phyloP scores from a whole-genome alignment of 2,888 invertebrate genomes.

The Encarsia formosa region DNA sequence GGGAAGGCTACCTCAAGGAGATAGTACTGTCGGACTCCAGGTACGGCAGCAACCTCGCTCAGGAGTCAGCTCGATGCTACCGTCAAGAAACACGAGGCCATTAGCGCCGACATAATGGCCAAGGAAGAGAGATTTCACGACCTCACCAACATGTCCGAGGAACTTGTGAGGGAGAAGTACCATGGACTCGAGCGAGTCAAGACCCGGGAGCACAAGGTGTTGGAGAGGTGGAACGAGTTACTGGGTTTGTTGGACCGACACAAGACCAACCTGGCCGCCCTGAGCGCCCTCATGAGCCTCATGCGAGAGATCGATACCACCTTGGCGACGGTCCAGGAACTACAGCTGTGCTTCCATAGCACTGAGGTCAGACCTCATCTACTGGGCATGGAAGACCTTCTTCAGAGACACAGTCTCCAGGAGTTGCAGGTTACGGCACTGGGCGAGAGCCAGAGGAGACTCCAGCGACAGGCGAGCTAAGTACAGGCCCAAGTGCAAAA shows the following conservation, averaged over 20 bases:
- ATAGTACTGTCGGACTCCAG: constrained; percentile 94
- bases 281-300: constrained; percentile 83
- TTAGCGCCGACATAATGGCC: constrained; percentile 93
- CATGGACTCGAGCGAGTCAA: constrained; percentile 80
- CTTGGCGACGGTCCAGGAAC: constrained; percentile 74
- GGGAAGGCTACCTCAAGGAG: constrained; percentile 94
- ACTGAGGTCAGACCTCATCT: constrained; percentile 91
- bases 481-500: constrained; percentile 49
- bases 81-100: constrained; percentile 97
- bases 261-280: constrained; percentile 67
- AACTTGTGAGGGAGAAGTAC: constrained; percentile 87
- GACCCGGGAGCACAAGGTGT: constrained; percentile 69
- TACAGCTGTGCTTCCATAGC: constrained; percentile 74
- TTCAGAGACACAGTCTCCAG: constrained; percentile 90
- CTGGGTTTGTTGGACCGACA: constrained; percentile 82
- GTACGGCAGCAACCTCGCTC: constrained; percentile 83
- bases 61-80: constrained; percentile 97
- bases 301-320: constrained; percentile 90
- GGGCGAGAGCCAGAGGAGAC: constrained; percentile 77
- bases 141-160: constrained; percentile 88
- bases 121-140: constrained; percentile 91
- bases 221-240: constrained; percentile 82
- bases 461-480: constrained; percentile 62
- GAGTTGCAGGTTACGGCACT: constrained; percentile 80
- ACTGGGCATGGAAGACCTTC: constrained; percentile 87